Evolutionary conservation across 2,888 invertebrate genomes (phyloP).

Genomic region (Drosophila dives): DNA sequence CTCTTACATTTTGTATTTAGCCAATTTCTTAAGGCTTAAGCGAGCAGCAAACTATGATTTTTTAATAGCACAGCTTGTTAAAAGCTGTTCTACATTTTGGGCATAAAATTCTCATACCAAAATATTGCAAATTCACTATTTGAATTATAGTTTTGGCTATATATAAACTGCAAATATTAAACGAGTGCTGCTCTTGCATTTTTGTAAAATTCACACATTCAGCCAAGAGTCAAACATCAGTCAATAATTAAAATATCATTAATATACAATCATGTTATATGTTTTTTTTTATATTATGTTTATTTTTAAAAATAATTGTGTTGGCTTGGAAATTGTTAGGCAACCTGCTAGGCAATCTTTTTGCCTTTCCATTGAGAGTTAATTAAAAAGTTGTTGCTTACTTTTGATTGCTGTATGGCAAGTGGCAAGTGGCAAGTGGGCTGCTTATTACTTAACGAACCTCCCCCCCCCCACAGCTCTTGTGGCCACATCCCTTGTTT

Average conservation of each 20-base stretch:
- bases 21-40: slow-evolving; percentile 17
- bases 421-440: slow-evolving; percentile 7
- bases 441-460: slow-evolving; percentile 7
- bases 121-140: not conserved
- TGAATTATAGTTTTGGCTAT: not conserved
- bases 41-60: slow-evolving; percentile 13
- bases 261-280: not conserved
- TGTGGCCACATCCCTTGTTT: slow-evolving; percentile 1
- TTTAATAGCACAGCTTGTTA: slow-evolving; percentile 14
- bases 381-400: slow-evolving; percentile 44
- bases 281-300: not conserved
- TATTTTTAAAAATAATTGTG: not conserved
- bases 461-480: not conserved
- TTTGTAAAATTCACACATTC: fast-evolving
- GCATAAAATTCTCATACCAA: not conserved
- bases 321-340: not conserved
- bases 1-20: not conserved
- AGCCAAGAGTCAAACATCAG: not conserved
- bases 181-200: not conserved
- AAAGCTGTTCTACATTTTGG: not conserved
- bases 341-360: slow-evolving; percentile 1
- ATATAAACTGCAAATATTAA: not conserved
- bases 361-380: slow-evolving; percentile 22
- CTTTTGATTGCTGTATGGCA: slow-evolving; percentile 26
- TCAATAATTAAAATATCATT: not conserved